These are phyloP conservation scores for Tanypteryx hageni DNA, from an alignment of 2,888 invertebrate species.

Conservation along the genomic window DNA sequence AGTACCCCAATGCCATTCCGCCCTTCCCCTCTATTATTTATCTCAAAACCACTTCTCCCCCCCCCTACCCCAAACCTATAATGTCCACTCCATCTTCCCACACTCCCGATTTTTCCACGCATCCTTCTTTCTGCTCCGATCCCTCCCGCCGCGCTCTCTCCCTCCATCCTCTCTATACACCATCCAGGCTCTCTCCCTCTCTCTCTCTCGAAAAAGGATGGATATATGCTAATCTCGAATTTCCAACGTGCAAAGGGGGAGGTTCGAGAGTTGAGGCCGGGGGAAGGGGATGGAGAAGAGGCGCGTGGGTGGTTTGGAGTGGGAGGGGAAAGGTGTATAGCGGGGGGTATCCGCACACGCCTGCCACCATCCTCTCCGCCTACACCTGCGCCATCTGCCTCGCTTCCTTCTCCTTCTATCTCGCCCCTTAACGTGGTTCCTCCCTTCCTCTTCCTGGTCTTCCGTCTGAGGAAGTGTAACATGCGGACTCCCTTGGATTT, in stretches of 20 bases:
- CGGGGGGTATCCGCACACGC: neutral
- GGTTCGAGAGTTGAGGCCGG: neutral
- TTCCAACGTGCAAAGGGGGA: neutral
- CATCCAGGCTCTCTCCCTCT: neutral
- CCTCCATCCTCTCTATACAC: neutral
- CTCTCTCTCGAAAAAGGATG: constrained; percentile 5
- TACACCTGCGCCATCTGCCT: constrained; percentile 59
- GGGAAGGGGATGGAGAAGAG: neutral
- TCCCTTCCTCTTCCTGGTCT: neutral
- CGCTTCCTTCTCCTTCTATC: neutral
- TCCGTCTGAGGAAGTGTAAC: neutral
- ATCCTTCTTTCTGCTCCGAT: neutral
- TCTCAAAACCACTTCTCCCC: neutral
- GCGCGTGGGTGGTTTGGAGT: neutral
- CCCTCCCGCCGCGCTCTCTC: neutral
- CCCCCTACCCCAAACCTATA: neutral
- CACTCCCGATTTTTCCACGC: no score
- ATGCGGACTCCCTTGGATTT: no score
- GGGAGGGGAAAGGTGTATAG: neutral
- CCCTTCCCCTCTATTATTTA: constrained; percentile 19
- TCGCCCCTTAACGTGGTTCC: neutral
- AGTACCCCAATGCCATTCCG: neutral
- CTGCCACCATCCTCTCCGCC: constrained; percentile 10
- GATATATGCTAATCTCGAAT: constrained; percentile 28
- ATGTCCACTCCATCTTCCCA: no score